Percentiles rank a stretch among this genome's conserved stretches.
Conservation (phyloP, 2,113 vertebrate species). For the Cebidichthys violaceus region DNA sequence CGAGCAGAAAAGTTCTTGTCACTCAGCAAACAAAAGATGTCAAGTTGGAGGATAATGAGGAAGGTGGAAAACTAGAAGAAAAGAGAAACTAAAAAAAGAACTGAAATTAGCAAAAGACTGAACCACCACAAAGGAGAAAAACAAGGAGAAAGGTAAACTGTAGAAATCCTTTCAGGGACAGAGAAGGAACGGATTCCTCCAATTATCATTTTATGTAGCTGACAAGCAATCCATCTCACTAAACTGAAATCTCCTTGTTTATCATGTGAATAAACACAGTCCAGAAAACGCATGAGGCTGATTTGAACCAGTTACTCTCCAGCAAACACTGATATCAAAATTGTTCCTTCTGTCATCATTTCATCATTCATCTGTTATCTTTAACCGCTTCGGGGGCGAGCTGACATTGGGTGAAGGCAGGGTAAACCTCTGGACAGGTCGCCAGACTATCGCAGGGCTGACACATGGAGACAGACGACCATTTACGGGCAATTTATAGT, state of each 20-base stretch:
- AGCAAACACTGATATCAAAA: not conserved
- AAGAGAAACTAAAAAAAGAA: not conserved
- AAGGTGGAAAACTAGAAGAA: not conserved
- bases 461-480: too few species aligned
- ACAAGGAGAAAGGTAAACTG: not conserved
- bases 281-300: not conserved
- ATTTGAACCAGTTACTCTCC: constrained; percentile 2
- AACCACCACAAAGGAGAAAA: not conserved
- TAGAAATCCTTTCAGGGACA: not conserved
- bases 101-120: not conserved
- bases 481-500: too few species aligned
- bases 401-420: too few species aligned
- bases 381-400: too few species aligned
- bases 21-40: constrained; percentile 39
- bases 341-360: not conserved
- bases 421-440: too few species aligned
- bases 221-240: not conserved
- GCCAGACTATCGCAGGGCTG: too few species aligned
- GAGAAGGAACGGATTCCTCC: not conserved
- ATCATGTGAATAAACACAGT: not conserved
- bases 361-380: not conserved
- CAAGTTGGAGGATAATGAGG: not conserved
- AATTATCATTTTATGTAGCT: not conserved
- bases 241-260: not conserved
- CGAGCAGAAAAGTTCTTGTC: constrained; percentile 14